Evolutionary conservation across 1,140 invertebrate species (phyloP), one percentile per base, ranked within the genome.

Genomic region (Micrasema longulum): DNA sequence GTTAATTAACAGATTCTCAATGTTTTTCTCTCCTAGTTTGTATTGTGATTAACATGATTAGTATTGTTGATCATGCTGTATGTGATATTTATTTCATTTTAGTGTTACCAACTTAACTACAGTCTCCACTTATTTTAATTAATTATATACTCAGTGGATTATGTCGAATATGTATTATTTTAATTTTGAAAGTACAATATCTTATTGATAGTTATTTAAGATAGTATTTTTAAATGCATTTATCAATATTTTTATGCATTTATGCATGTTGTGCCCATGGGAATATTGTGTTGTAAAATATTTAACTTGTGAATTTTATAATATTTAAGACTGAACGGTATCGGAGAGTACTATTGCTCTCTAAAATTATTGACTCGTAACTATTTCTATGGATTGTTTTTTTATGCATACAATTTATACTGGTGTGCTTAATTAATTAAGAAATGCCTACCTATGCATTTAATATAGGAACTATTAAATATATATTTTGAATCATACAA

Each of bases 21-120:
- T 16, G 16, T 43, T 43, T 43, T 43, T 5, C 14, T 11, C 14
- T 43, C 41, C 14, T 31, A 14, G 23, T 55, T 55, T 16, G 35
- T 36, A 22, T 38, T 41, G 16, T 20, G 6, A 60, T 41, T 60
- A 18, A 60, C 55, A 60, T 38, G 20, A 36, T 53, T 20, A 23
- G n/a, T 31, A 35, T 53, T 7, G 20, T 60, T 60, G 36, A 35
- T 60, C 36, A 38, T 60, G 20, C 36, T 60, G 55, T 31, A 60
- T 60, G 55, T 60, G 55, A 60, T 60, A 60, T 60, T 60, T 60
- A 22, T 16, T 60, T 22, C 55, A 60, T 22, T 60, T 60, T 41
- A 41, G 26, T 10, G 35, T 60, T 52, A 23, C 48, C 48, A 52
- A 31, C 26, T 31, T 20, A 52, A 31, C 26, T 31, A 31, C 26